Evolutionary conservation across 2,797 vertebrate species (phyloP), one percentile per base, ranked within the genome.

Genomic region (Lepus townsendii): DNA sequence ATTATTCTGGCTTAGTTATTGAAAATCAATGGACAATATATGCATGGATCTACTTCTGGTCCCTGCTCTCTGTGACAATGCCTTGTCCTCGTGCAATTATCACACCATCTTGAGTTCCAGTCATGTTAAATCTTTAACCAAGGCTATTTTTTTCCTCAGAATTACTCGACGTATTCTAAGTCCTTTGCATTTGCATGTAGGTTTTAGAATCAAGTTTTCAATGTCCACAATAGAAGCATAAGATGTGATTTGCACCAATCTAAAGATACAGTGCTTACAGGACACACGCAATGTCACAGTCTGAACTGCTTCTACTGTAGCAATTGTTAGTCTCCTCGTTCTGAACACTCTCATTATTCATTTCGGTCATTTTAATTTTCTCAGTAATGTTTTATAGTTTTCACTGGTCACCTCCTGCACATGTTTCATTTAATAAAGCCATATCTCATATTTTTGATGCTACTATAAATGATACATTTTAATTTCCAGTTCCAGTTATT

Each of bases 401-500:
- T 75, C 32, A 84, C 11, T 62, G 11, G 26, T n/a, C 14, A 27
- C 2, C 8, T 76, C 26, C 19, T 65, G 2, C 12, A 38, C 5
- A 35, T 4, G 66, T 9, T 50, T 93, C 89, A 10, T 20, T 63
- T 62, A 88, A 60, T 27, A 3, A 3, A 50, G 5, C 6, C 20
- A 52, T 47, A 60, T 47, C 83, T 65, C 63, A 26, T 82, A 52
- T 42, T 69, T 69, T 38, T 79, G 50, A 90, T 30, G 50, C 4
- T 42, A 73, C 66, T 79, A 3, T n/a, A 78, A 83, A 87, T 62
- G 3, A 54, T 54, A 87, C 7, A 91, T 52, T 16, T 69, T 73
- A 84, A 77, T 89, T 88, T 85, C 66, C 52, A 60, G n/a, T 79
- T 78, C 8, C 54, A 87, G 50, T 22, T 83, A 62, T 60, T 77